phyloP scores from a whole-genome alignment of 2,113 vertebrate genomes.

The Numida meleagris region DNA sequence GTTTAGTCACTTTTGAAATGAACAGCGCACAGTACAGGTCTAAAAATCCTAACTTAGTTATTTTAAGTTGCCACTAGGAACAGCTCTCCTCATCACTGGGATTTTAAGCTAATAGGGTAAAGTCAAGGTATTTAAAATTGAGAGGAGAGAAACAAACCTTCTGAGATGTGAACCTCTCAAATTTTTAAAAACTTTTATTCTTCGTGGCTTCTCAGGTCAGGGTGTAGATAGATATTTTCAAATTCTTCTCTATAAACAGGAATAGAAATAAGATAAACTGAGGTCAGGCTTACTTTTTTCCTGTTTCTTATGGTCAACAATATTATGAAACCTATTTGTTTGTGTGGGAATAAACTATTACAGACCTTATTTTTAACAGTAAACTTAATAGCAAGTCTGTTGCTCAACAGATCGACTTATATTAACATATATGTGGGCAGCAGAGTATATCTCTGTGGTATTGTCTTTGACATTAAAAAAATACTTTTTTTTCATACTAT shows the following conservation, averaged over 20 bases:
- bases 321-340: neutral
- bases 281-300: too few relatives aligned
- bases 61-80: neutral
- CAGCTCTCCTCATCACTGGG: rapidly evolving
- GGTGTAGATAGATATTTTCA: neutral
- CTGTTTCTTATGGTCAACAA: neutral
- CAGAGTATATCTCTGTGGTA: neutral
- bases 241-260: neutral
- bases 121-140: neutral
- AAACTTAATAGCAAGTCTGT: neutral
- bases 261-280: neutral
- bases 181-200: neutral
- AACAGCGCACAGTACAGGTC: neutral
- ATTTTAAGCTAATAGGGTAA: neutral
- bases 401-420: neutral
- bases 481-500: neutral
- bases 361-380: neutral
- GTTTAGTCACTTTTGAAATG: neutral
- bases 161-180: neutral
- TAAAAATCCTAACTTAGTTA: neutral
- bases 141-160: neutral
- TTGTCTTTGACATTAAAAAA: neutral
- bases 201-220: neutral
- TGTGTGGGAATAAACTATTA: neutral
- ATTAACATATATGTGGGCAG: neutral